Conservation (phyloP, 2,113 vertebrate genomes). For the Archilochus colubris region DNA sequence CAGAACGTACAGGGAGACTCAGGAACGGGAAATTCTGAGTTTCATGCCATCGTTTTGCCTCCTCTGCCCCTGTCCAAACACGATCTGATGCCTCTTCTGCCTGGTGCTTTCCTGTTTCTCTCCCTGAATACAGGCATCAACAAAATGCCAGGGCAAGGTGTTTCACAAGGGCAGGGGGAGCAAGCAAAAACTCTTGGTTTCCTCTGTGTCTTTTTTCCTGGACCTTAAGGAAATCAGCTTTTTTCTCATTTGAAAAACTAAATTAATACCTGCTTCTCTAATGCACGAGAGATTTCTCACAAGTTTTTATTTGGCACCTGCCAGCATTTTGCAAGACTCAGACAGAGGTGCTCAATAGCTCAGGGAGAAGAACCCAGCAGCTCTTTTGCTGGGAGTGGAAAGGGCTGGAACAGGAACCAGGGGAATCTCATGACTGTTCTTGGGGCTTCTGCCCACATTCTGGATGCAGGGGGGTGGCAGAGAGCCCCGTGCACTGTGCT, state of each 20-base stretch:
- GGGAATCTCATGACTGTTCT: not conserved
- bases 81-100: not conserved
- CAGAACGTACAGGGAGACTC: not conserved
- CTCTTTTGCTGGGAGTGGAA: not conserved
- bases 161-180: not conserved
- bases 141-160: not conserved
- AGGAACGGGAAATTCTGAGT: not conserved
- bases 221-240: not conserved
- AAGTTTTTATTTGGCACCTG: not conserved
- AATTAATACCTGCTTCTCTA: not conserved
- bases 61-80: not conserved
- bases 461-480: fast-evolving
- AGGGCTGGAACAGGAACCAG: not conserved
- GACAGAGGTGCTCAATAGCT: not conserved
- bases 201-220: not conserved
- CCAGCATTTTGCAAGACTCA: not conserved
- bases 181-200: not conserved
- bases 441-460: not conserved
- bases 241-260: not conserved
- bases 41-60: not conserved
- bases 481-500: not conserved
- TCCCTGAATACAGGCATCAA: not conserved
- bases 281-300: not conserved
- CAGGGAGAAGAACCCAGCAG: not conserved
- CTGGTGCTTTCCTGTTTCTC: not conserved